phyloP scores from a whole-genome alignment of 1,140 invertebrate species.

The Pachypsylla venusta region DNA sequence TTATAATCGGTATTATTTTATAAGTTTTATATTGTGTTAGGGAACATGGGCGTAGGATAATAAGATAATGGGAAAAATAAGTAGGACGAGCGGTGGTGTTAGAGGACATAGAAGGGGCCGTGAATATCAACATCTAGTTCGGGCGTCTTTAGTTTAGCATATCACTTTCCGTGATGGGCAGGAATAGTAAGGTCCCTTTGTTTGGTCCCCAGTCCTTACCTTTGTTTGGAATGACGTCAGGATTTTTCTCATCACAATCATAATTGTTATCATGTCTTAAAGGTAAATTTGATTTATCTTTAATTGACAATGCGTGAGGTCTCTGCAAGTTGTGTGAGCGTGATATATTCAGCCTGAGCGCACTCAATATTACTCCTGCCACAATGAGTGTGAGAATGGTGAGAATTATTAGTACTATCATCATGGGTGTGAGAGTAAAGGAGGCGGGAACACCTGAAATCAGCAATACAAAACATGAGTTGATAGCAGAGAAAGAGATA shows the following conservation, averaged over 20 bases:
- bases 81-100: no score
- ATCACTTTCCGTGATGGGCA: no score
- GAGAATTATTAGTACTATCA: slow-evolving; percentile 55
- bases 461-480: slow-evolving; percentile 13
- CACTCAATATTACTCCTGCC: slow-evolving; percentile 50
- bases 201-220: slow-evolving; percentile 41
- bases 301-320: slow-evolving; percentile 44
- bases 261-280: slow-evolving; percentile 46
- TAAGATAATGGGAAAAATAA: no score
- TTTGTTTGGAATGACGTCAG: slow-evolving; percentile 74
- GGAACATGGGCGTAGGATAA: no score
- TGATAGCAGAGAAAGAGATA: background rate
- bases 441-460: slow-evolving; percentile 39
- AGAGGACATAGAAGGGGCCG: no score
- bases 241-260: slow-evolving; percentile 62
- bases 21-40: no score
- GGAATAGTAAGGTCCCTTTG: no score
- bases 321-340: slow-evolving; percentile 29
- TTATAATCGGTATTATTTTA: no score
- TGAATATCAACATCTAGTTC: no score
- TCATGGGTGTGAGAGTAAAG: slow-evolving; percentile 55
- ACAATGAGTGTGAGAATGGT: slow-evolving; percentile 56
- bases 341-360: slow-evolving; percentile 38
- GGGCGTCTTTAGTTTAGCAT: no score
- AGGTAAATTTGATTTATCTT: slow-evolving; percentile 48